Evolutionary conservation across 2,888 invertebrate species (phyloP).

Genomic region (Epirrita christyi): DNA sequence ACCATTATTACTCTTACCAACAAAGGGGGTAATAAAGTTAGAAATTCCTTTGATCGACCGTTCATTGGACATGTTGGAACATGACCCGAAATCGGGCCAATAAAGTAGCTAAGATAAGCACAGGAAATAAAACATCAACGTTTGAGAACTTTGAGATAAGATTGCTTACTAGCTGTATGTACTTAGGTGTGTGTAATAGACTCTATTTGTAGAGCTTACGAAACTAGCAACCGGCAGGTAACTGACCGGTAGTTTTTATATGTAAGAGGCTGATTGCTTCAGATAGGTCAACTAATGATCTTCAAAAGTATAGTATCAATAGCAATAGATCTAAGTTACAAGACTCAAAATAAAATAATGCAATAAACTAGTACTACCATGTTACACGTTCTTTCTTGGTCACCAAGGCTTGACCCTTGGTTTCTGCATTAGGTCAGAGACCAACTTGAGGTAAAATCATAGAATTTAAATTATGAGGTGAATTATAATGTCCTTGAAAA

Average conservation of each 20-base stretch:
- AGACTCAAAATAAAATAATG: constrained; percentile 17
- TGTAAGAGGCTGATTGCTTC: constrained; percentile 10
- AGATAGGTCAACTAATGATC: constrained; percentile 13
- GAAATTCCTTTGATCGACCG: constrained; percentile 30
- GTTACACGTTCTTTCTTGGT: too few species aligned
- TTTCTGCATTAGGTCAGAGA: too few species aligned
- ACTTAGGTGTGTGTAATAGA: constrained; percentile 36
- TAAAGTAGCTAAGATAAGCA: constrained; percentile 59
- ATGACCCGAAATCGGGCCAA: constrained; percentile 51
- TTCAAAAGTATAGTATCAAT: constrained; percentile 11
- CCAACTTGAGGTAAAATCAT: too few species aligned
- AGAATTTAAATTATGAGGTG: too few species aligned
- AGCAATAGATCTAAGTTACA: constrained; percentile 2
- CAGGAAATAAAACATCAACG: constrained; percentile 79
- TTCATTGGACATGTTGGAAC: constrained; percentile 44
- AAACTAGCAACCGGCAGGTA: constrained; percentile 39
- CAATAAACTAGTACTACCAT: too few species aligned
- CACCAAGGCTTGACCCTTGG: too few species aligned
- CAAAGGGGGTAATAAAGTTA: constrained; percentile 27
- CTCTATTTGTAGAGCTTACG: constrained; percentile 52
- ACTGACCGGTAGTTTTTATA: constrained; percentile 37
- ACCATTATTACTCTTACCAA: constrained; percentile 3
- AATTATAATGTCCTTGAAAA: too few species aligned
- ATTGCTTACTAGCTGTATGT: constrained; percentile 26
- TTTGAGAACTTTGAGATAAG: constrained; percentile 62